Percentiles rank a stretch among this genome's conserved stretches.
Evolutionary conservation across 2,113 vertebrate genomes (phyloP).

Genomic region (Microcebus griseorufus): DNA sequence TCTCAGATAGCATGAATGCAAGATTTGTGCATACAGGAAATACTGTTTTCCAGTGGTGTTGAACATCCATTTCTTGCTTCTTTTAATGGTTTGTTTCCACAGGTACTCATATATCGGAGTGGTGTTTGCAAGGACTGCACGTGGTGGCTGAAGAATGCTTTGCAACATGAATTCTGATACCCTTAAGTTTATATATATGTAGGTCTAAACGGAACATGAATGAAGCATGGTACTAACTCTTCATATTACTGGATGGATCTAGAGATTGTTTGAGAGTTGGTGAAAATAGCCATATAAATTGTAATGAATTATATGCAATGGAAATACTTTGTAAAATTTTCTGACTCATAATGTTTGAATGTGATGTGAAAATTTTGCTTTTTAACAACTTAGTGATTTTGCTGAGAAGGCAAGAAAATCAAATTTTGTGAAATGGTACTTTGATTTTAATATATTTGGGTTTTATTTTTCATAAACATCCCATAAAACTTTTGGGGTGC

Average conservation of each 20-base stretch:
- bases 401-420: not conserved
- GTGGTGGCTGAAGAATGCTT: not conserved
- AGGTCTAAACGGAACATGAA: not conserved
- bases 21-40: not conserved
- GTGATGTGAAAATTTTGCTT: not conserved
- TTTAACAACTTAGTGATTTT: conserved; percentile 24
- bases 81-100: not conserved
- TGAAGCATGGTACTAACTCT: not conserved
- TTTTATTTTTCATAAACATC: not conserved
- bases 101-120: not conserved
- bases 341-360: not conserved
- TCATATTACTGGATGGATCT: no score
- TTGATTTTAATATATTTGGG: not conserved
- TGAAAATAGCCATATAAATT: not conserved
- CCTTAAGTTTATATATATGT: not conserved
- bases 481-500: not conserved
- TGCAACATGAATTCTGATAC: not conserved
- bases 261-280: not conserved
- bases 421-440: not conserved
- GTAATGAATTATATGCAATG: not conserved
- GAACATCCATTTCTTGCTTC: not conserved
- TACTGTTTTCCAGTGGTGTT: not conserved
- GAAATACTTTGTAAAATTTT: not conserved
- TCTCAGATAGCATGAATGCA: not conserved
- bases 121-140: not conserved